Evolutionary conservation across 2,113 vertebrate genomes (phyloP), one percentile per base, ranked within the genome.

Genomic region (Pristiophorus japonicus): DNA sequence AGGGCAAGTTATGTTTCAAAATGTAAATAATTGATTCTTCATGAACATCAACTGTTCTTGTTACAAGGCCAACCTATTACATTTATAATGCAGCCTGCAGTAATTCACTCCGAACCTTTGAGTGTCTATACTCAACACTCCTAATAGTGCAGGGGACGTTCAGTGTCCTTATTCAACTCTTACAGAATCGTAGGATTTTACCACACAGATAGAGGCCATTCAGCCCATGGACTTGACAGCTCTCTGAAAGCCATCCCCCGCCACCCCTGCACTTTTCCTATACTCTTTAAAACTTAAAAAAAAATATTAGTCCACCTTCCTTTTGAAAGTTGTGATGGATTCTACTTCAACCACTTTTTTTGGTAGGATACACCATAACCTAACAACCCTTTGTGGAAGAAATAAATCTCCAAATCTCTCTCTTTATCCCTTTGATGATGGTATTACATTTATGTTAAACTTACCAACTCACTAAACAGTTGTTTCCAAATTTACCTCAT

Each of bases 11-110:
- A n/a, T 18, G 59, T 62, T 63, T 62, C 88, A 92, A 92, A 59
- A 92, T 34, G 38, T 92, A 63, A 63, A 63, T 92, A 92, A 92
- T 92, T 92, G 55, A 92, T 92, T 92, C 88, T 92, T 92, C 59
- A 92, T 65, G 88, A 92, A 92, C 62, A 92, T 92, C 88, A 92
- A 92, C n/a, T 92, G n/a, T 62, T 63, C 88, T 63, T 63, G 59
- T 65, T 38, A 65, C 88, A 63, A 92, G 55, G 88, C 88, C 88
- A 92, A 62, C 1, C 59, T 63, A 63, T 65, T 38, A 92, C 59
- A 92, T 63, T 92, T 92, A 63, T 63, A 16, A 38, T 63, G 55
- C 55, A 91, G 30, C 51, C 88, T 92, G 59, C 88, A 92, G 59
- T 92, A 18, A 7, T 92, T 63, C 59, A 92, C 59, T 62, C 88